These are phyloP conservation scores for Lepidurus packardi DNA, from an alignment of 1,140 invertebrate species.

Conservation along the genomic window DNA sequence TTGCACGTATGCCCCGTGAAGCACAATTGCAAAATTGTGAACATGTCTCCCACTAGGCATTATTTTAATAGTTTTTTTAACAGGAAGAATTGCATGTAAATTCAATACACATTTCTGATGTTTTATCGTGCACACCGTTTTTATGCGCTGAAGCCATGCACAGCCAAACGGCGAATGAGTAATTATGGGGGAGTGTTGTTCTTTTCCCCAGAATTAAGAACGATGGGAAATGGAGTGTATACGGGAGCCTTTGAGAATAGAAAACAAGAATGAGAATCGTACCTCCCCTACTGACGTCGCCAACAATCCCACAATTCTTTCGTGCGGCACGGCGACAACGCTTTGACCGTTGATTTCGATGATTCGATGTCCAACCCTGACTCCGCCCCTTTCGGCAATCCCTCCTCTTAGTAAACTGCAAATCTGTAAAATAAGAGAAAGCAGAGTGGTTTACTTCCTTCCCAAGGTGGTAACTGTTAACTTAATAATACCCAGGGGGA, in stretches of 20 bases:
- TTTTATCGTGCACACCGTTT: no score
- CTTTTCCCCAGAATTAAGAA: background rate
- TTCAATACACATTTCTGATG: no score
- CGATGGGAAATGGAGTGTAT: background rate
- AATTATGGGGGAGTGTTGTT: background rate
- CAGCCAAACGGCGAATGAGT: background rate
- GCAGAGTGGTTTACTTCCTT: background rate
- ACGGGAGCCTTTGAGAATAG: background rate
- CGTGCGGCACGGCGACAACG: slow-evolving; percentile 98
- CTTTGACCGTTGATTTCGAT: slow-evolving; percentile 99
- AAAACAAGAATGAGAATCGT: slow-evolving; percentile 38
- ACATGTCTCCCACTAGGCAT: no score
- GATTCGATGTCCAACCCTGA: slow-evolving; percentile 96
- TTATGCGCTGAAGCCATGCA: no score
- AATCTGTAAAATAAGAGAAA: slow-evolving; percentile 60
- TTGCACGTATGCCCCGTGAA: no score
- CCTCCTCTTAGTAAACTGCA: slow-evolving; percentile 95
- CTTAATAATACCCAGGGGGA: background rate
- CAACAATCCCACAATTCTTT: slow-evolving; percentile 97
- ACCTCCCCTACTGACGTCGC: slow-evolving; percentile 99
- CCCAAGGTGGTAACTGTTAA: slow-evolving; percentile 30
- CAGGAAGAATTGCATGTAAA: no score
- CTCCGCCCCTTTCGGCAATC: slow-evolving; percentile 96
- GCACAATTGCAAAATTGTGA: no score
- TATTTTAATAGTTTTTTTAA: no score